These are phyloP conservation scores for Beroe forskalii DNA, from an alignment of 37 sponge, comb jelly and placozoan species.

Conservation along the genomic window DNA sequence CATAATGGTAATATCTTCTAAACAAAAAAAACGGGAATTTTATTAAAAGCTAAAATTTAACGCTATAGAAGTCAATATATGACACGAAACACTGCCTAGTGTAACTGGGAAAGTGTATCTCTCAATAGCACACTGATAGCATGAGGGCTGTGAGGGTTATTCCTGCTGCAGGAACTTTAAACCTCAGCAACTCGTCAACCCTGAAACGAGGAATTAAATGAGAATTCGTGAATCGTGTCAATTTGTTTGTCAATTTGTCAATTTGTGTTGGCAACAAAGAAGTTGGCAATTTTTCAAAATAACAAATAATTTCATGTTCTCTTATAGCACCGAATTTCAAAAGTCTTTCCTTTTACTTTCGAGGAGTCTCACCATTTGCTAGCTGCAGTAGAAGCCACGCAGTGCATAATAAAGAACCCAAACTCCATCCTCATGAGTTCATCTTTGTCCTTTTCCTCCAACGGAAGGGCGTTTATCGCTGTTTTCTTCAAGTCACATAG, in stretches of 20 bases:
- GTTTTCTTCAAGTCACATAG: background rate
- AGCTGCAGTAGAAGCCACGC: constrained; percentile 15
- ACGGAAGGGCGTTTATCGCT: background rate
- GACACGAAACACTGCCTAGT: too few species aligned
- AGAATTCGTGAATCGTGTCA: too few species aligned
- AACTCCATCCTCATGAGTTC: constrained; percentile 35
- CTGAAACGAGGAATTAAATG: background rate
- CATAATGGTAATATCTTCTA: too few species aligned
- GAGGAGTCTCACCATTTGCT: constrained; percentile 35
- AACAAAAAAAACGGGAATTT: background rate
- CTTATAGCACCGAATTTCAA: too few species aligned
- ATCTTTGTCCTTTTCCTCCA: background rate
- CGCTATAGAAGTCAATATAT: background rate
- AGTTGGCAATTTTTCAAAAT: too few species aligned
- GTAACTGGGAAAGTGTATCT: background rate
- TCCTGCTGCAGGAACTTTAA: constrained; percentile 58
- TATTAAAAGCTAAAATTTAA: background rate
- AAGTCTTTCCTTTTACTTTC: too few species aligned
- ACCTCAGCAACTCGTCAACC: constrained; percentile 58
- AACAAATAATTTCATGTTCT: too few species aligned
- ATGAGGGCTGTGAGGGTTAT: background rate
- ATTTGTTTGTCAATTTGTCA: too few species aligned
- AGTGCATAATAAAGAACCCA: constrained; percentile 47
- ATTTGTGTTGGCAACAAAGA: too few species aligned
- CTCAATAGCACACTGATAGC: constrained; percentile 18